Evolutionary conservation across 1,140 invertebrate genomes (phyloP).

Genomic region (Trichonephila clavipes): DNA sequence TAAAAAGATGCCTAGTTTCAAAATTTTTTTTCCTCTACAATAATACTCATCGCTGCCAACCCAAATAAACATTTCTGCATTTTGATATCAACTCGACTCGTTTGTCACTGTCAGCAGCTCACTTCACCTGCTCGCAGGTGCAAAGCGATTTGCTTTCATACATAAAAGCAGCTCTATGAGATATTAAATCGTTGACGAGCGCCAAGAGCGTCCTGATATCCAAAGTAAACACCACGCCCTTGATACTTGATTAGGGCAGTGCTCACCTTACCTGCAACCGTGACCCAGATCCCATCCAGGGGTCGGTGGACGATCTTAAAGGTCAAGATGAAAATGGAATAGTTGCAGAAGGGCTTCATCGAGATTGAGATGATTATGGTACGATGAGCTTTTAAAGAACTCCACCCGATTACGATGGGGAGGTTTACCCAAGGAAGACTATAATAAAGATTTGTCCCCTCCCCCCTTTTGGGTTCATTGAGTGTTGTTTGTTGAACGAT

Average conservation of each 20-base stretch:
- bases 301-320: slow-evolving; percentile 13
- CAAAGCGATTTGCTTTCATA: neutral
- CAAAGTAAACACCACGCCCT: slow-evolving; percentile 13
- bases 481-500: neutral
- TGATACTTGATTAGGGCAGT: neutral
- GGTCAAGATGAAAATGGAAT: slow-evolving; percentile 20
- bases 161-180: neutral
- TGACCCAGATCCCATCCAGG: slow-evolving; percentile 6
- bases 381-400: neutral
- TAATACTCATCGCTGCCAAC: neutral
- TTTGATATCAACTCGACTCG: too few species aligned
- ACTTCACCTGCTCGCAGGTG: neutral
- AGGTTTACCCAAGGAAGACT: neutral
- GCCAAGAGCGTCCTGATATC: neutral
- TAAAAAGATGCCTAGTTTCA: too few species aligned
- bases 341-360: neutral
- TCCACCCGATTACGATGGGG: neutral
- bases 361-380: neutral
- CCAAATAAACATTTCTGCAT: neutral
- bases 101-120: neutral
- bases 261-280: slow-evolving; percentile 29
- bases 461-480: neutral
- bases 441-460: neutral
- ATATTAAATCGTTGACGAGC: neutral
- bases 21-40: neutral